Base-by-base conservation (phyloP, 2,888 invertebrate genomes). In the Merodon equestris region DNA sequence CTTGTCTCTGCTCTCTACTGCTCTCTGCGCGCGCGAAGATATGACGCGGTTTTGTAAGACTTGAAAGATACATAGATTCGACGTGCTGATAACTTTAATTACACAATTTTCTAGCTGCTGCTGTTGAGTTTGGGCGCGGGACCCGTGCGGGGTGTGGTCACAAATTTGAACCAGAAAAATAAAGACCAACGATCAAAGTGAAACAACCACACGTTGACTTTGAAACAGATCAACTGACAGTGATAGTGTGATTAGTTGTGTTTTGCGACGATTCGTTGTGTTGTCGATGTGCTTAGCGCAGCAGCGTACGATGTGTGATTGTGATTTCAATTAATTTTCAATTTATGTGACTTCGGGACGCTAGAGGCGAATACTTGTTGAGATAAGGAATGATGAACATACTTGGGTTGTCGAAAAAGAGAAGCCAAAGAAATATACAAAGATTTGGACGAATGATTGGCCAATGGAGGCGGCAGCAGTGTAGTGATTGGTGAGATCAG, bases 21-120 rank as follows among this genome's bases (percentile, higher is more conserved):
- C 27, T 9, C 13, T 2, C 27, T 12, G 42, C 54, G 18, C 54
- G 70, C 38, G 79, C 60, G 63, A 56, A 79, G 74, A 74, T 79
- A 79, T 79, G 68, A 79, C 74, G 64, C 79, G 68, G 74, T 79
- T 74, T 63, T 79, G 68, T 74, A 74, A 64, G 64, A 73, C 70
- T 60, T 74, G 79, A 79, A 79, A 79, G 74, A 79, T 74, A 79
- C 74, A 74, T 74, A 60, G 79, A 79, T 79, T 44, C 70, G 48
- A 74, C 79, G 79, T 60, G 74, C 68, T 50, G 79, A 79, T 79
- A 79, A 79, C 27, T 79, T 79, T 79, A 79, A 79, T 79, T 79
- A 79, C 79, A 79, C 79, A 79, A 74, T 79, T 74, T 79, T 70
- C 79, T 70, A 79, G 79, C 58, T 70, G 73, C 64, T 61, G 74